Evolutionary conservation across 2,113 vertebrate species (phyloP), one percentile per base, ranked within the genome.

Genomic region (Etheostoma cragini): DNA sequence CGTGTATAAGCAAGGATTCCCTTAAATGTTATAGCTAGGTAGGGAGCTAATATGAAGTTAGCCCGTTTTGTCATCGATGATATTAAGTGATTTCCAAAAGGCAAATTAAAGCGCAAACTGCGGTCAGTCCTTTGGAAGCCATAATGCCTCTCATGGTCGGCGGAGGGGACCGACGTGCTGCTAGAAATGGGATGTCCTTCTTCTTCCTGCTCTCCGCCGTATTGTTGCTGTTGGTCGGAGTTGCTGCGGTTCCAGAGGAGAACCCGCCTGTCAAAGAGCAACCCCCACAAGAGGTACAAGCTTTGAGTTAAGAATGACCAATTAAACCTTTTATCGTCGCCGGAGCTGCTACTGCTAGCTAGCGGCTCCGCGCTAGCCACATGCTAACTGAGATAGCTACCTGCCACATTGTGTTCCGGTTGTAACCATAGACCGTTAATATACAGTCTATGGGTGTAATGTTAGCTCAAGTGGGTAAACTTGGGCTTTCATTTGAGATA

Each of bases 161-260:
- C 49, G 72, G 84, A 50, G 76, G 88, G 83, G 69, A 57, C 19
- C 90, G 80, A 72, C 89, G 85, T 78, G 71, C 77, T n/a, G 52
- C 8, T 12, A 54, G 49, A 71, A 86, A 45, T 50, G 57, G 85
- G 54, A 24, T 86, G 24, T 30, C 80, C 30, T 26, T 91, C 57
- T 72, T 89, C 35, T n/a, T 94, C 66, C 47, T 79, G 21, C 72
- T 94, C 38, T 22, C 62, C 38, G 62, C 69, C 50, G 84, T 87
- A 74, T 75, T 90, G 63, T 63, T 91, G 74, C 65, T 90, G 78
- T 82, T 90, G 30, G 60, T 87, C 62, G 87, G 80, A 80, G 93
- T 93, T 67, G 61, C 63, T 6, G 93, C 93, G 0, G 77, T 88
- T 58, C 93, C 92, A 26, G 95, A 95, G 53, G 94, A 96, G 16